Base-by-base conservation (phyloP, 2,888 invertebrate genomes). In the Spilosoma lubricipeda region DNA sequence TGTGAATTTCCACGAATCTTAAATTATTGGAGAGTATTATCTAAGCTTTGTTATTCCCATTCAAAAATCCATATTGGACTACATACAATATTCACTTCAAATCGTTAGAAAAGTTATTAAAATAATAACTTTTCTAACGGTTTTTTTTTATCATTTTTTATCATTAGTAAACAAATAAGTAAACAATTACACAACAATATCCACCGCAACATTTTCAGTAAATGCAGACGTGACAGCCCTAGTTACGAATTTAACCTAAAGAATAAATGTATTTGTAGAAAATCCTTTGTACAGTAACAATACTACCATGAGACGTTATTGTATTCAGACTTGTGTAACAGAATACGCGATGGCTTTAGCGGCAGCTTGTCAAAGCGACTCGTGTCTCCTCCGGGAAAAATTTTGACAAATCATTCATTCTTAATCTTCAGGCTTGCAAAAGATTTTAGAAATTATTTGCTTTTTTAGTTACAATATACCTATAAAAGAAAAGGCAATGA, bases 251-350 rank as follows among this genome's bases (percentile, higher is more conserved):
- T 74, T 76, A 59, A 59, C 70, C 67, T 75, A 75, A 79, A 74
- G 75, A 83, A 85, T 82, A 85, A 83, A 79, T 78, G 71, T 80
- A 81, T 85, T 76, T 85, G 75, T 69, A 74, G 76, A 72, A 76
- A 77, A 78, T 80, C 73, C 78, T 82, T 80, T 80, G 77, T 81
- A 65, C 69, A 63, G 63, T 77, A 83, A 82, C 82, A 80, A 83
- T 83, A 75, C 77, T 83, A 83, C 78, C 79, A 78, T 85, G 79
- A 83, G 71, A 77, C 77, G 70, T 80, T 81, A 83, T 81, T 80
- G 82, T 84, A 77, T 85, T 84, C 76, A 73, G 70, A 74, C 72
- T 79, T 78, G 74, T 81, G 76, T 80, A 75, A 79, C 72, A 74
- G 75, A 77, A 74, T 75, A 85, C 68, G 73, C 67, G 76, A 83